Conservation (phyloP, 2,888 invertebrate genomes). For the Spodoptera picta region DNA sequence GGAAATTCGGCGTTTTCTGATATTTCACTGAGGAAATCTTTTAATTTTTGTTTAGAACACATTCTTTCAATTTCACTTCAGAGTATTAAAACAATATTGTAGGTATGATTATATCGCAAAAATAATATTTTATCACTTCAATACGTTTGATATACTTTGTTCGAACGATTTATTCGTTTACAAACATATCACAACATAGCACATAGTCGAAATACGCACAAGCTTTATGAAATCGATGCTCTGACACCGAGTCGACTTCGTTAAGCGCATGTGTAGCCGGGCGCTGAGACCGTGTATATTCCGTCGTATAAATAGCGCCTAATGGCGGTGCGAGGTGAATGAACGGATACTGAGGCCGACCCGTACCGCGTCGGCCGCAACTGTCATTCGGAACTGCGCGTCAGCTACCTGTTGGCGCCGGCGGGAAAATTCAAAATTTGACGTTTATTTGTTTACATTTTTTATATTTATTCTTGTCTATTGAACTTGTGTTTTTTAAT, state of each 20-base stretch:
- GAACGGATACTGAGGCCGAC: slow-evolving; percentile 20
- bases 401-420: slow-evolving; percentile 24
- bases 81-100: neutral
- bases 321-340: slow-evolving; percentile 45
- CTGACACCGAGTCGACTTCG: slow-evolving; percentile 29
- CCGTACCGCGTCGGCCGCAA: slow-evolving; percentile 8
- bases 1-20: slow-evolving; percentile 52
- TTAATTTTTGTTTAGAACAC: slow-evolving; percentile 42
- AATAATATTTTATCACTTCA: no score
- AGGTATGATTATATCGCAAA: no score
- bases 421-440: slow-evolving; percentile 43
- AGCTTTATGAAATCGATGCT: slow-evolving; percentile 30
- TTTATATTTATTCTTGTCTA: neutral
- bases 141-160: no score
- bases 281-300: slow-evolving; percentile 55
- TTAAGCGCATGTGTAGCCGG: slow-evolving; percentile 32
- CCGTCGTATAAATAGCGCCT: slow-evolving; percentile 23
- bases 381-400: slow-evolving; percentile 34
- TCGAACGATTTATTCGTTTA: neutral
- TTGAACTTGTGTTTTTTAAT: neutral
- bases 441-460: slow-evolving; percentile 4
- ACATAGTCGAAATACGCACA: slow-evolving; percentile 17
- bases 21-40: slow-evolving; percentile 51
- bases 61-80: slow-evolving; percentile 16
- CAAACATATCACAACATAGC: slow-evolving; percentile 13